phyloP scores from a whole-genome alignment of 2,797 vertebrate genomes.

The Myotis planiceps region DNA sequence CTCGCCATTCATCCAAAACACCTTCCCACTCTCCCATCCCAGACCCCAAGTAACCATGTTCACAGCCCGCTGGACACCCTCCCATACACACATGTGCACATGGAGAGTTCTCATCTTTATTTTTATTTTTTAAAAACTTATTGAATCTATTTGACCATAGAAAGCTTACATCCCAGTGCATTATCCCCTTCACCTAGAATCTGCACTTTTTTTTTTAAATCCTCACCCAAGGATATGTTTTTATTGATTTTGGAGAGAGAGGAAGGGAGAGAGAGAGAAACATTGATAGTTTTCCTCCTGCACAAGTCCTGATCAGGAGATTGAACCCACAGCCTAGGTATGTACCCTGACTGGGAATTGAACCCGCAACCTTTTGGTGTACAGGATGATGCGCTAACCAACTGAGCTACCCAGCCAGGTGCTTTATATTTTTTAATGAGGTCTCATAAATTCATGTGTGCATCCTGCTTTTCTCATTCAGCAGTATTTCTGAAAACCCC shows the following conservation, averaged over 20 bases:
- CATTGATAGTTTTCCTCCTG: not conserved
- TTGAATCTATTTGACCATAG: not conserved
- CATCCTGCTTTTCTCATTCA: not conserved
- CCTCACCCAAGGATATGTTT: not conserved
- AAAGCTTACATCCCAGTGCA: not conserved
- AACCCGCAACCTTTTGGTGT: not conserved
- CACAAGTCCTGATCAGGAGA: not conserved
- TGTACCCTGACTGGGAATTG: not conserved
- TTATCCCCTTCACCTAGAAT: not conserved
- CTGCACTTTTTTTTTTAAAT: not conserved
- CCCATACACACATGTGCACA: not conserved
- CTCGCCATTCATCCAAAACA: not conserved
- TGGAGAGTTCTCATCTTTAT: not conserved
- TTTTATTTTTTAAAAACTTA: not conserved
- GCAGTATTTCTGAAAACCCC: not conserved
- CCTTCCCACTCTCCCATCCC: not conserved
- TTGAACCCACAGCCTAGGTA: not conserved
- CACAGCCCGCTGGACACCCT: not conserved
- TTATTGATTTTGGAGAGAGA: not conserved
- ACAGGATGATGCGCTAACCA: not conserved
- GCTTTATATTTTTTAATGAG: not conserved
- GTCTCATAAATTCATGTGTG: not conserved
- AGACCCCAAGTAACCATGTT: not conserved
- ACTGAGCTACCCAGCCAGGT: not conserved
- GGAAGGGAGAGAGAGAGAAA: not conserved